Percentiles rank a stretch among this genome's conserved stretches.
These are phyloP conservation scores for Drosophila seguyi DNA, from an alignment of 1,140 invertebrate species.

Conservation along the genomic window DNA sequence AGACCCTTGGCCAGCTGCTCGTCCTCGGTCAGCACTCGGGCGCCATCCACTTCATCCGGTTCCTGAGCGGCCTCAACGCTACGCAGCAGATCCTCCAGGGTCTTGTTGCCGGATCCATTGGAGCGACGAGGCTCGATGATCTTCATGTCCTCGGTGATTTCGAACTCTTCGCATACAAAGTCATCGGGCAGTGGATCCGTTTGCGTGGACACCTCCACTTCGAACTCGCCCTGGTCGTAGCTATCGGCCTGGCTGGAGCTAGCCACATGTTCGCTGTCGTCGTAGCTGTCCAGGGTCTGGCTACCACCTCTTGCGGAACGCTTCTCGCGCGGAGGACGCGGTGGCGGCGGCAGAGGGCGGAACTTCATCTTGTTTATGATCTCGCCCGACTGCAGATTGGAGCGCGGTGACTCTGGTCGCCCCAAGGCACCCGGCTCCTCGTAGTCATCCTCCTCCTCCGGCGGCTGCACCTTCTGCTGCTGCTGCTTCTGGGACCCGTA, in stretches of 20 bases:
- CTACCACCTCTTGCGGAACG: conserved; percentile 83
- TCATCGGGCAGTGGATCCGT: conserved; percentile 93
- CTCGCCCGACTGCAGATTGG: conserved; percentile 88
- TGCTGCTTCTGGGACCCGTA: conserved; percentile 45
- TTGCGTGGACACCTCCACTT: conserved; percentile 92
- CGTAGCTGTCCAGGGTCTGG: conserved; percentile 62
- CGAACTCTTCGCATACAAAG: conserved; percentile 89
- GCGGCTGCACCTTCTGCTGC: conserved; percentile 3
- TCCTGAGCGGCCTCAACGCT: conserved; percentile 51
- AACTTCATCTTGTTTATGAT: conserved; percentile 92
- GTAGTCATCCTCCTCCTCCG: conserved; percentile 72
- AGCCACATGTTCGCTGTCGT: conserved; percentile 75
- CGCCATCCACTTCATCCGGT: conserved; percentile 58
- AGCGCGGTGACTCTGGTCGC: conserved; percentile 84
- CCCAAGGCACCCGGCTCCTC: conserved; percentile 68
- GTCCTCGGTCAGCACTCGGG: conserved; percentile 69
- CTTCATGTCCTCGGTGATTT: conserved; percentile 86
- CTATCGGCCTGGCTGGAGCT: conserved; percentile 77
- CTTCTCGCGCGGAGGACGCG: conserved; percentile 89
- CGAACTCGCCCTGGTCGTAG: conserved; percentile 79
- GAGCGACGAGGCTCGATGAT: conserved; percentile 70
- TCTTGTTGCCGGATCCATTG: conserved; percentile 46
- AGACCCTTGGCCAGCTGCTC: conserved; percentile 83
- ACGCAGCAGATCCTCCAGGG: conserved; percentile 78
- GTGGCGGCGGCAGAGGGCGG: conserved; percentile 92